These are phyloP conservation scores for Sphaeramia orbicularis DNA, from an alignment of 2,797 vertebrate species.

Conservation along the genomic window DNA sequence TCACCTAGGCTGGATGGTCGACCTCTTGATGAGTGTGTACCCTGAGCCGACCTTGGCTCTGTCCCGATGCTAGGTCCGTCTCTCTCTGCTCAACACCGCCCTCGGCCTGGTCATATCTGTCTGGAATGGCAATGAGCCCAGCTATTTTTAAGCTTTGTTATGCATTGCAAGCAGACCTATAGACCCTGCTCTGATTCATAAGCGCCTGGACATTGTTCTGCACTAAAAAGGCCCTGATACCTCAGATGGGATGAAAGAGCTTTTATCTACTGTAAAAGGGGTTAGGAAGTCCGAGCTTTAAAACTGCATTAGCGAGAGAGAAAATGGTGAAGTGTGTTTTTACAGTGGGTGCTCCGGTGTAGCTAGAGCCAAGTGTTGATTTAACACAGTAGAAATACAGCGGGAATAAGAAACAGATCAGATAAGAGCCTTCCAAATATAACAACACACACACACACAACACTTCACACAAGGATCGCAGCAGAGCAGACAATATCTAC, in stretches of 20 bases:
- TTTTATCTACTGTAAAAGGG: conserved; percentile 53
- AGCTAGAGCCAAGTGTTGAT: conserved; percentile 70
- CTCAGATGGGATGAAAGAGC: conserved; percentile 50
- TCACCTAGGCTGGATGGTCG: conserved; percentile 52
- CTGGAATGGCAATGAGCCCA: conserved; percentile 72
- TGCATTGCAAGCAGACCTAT: conserved; percentile 62
- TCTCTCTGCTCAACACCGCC: conserved; percentile 47
- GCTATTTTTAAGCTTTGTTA: conserved; percentile 61
- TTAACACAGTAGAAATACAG: conserved; percentile 60
- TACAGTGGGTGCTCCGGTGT: conserved; percentile 33
- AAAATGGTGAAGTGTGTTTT: conserved; percentile 46
- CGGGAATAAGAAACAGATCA: conserved; percentile 49
- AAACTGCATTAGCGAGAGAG: conserved; percentile 40
- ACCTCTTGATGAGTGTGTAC: conserved; percentile 63
- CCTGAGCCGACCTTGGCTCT: conserved; percentile 61
- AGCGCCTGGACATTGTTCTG: conserved; percentile 52
- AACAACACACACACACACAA: conserved; percentile 33
- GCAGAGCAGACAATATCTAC: conserved; percentile 50
- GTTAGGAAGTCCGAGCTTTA: conserved; percentile 52
- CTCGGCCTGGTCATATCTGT: conserved; percentile 57
- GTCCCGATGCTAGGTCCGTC: conserved; percentile 41
- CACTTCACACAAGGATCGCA: conserved; percentile 59
- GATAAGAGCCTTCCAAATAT: conserved; percentile 66
- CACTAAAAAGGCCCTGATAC: conserved; percentile 40
- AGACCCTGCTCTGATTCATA: conserved; percentile 57